A percentile compares a stretch with the other conserved stretches of the same genome.
Conservation (phyloP, 2,113 vertebrate genomes). For the Sorex fumeus region DNA sequence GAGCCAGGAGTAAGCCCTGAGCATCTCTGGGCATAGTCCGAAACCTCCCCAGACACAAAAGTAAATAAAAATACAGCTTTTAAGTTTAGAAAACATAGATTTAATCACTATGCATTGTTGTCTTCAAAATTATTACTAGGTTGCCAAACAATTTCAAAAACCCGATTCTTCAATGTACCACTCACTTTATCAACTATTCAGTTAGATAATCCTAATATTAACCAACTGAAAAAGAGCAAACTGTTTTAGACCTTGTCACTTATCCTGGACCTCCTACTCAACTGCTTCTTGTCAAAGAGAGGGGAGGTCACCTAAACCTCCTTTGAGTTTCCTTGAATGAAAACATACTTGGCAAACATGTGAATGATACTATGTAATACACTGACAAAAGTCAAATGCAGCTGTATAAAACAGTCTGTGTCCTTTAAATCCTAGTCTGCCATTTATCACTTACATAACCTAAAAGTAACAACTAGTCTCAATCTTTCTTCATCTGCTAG, state of each 20-base stretch:
- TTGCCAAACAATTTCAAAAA: constrained; percentile 16
- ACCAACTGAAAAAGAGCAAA: neutral
- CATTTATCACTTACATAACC: neutral
- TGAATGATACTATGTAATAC: neutral
- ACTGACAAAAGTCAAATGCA: neutral
- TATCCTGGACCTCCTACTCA: neutral
- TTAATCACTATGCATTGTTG: neutral
- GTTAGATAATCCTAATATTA: neutral
- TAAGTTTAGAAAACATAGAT: constrained; percentile 56
- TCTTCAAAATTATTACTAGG: constrained; percentile 39
- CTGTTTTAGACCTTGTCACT: constrained; percentile 37
- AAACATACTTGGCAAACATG: constrained; percentile 26
- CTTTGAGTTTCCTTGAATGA: constrained; percentile 7
- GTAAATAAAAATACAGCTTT: neutral
- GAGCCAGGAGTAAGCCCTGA: too few relatives aligned
- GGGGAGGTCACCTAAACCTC: neutral
- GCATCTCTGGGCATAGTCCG: too few relatives aligned
- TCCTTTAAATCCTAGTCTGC: neutral
- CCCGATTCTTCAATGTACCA: neutral
- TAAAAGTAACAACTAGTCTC: neutral
- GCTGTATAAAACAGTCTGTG: neutral
- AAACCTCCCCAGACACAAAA: too few relatives aligned
- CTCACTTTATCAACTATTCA: constrained; percentile 24
- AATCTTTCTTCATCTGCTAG: neutral
- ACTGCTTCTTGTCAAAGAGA: neutral